Evolutionary conservation across 2,113 vertebrate genomes (phyloP).

Genomic region (Pelobates fuscus): DNA sequence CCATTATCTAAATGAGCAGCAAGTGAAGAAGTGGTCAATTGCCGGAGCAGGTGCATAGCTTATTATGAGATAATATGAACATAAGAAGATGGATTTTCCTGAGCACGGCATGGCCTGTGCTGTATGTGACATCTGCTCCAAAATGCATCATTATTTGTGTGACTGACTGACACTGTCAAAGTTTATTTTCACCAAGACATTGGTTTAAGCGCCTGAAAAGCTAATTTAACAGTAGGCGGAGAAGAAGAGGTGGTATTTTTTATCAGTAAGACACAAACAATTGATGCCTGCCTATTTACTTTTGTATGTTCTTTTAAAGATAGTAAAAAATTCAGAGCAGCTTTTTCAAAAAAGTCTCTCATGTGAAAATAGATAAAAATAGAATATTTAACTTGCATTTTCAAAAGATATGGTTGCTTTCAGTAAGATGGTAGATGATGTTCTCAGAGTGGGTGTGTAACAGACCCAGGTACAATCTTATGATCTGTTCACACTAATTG

Average conservation of each 20-base stretch:
- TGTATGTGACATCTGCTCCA: constrained; percentile 31
- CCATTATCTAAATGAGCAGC: constrained; percentile 38
- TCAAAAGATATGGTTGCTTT: no score
- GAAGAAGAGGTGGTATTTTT: neutral
- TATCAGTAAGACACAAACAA: no score
- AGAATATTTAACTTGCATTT: no score
- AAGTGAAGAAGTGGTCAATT: constrained; percentile 33
- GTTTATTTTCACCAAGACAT: constrained; percentile 42
- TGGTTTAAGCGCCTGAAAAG: constrained; percentile 32
- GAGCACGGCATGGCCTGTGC: constrained; percentile 18
- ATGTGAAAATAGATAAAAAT: no score
- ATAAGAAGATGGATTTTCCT: constrained; percentile 43
- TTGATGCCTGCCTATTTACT: no score
- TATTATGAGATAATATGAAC: constrained; percentile 43
- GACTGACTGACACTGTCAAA: constrained; percentile 34
- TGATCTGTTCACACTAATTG: no score
- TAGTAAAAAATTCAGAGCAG: no score
- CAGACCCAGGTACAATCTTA: no score
- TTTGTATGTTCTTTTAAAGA: no score
- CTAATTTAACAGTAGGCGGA: constrained; percentile 25
- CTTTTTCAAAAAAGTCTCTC: no score
- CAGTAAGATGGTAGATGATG: no score
- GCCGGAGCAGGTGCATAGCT: constrained; percentile 40
- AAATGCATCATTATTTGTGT: constrained; percentile 43
- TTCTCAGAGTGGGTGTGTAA: no score